Evolutionary conservation across 2,888 invertebrate species (phyloP).

Genomic region (Nesidiocoris tenuis): DNA sequence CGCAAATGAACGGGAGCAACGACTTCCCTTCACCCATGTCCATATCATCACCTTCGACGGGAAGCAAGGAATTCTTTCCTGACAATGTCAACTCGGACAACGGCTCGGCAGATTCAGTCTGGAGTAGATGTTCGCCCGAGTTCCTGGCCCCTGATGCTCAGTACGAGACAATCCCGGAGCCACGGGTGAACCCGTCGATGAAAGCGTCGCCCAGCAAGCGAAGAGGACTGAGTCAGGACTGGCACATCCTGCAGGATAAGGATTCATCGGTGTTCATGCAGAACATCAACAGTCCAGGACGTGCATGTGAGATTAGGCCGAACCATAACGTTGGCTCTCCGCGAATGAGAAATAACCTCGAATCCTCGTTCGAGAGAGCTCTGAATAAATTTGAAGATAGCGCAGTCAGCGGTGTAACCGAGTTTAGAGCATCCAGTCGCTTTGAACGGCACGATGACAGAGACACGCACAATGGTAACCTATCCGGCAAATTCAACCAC

Average conservation of each 20-base stretch:
- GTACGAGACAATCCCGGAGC: slow-evolving; percentile 50
- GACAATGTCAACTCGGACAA: slow-evolving; percentile 47
- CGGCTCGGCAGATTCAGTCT: slow-evolving; percentile 48
- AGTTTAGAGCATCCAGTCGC: slow-evolving; percentile 33
- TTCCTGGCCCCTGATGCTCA: slow-evolving; percentile 51
- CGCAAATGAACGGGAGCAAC: slow-evolving; percentile 39
- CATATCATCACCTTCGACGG: slow-evolving; percentile 47
- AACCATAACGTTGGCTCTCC: slow-evolving; percentile 37
- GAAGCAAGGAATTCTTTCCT: slow-evolving; percentile 46
- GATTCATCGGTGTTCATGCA: slow-evolving; percentile 16
- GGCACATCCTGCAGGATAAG: slow-evolving; percentile 35
- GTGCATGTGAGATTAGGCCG: slow-evolving; percentile 10
- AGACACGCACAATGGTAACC: slow-evolving; percentile 12
- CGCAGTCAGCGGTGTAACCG: neutral
- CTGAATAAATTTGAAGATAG: slow-evolving; percentile 18
- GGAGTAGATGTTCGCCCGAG: slow-evolving; percentile 48
- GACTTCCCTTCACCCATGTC: slow-evolving; percentile 49
- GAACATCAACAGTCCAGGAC: slow-evolving; percentile 27
- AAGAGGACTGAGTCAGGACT: slow-evolving; percentile 34
- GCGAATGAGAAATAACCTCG: slow-evolving; percentile 3
- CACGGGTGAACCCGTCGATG: slow-evolving; percentile 30
- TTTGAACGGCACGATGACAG: slow-evolving; percentile 30
- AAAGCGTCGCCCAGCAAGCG: slow-evolving; percentile 24
- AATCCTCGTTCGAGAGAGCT: slow-evolving; percentile 18
- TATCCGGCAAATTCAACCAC: slow-evolving; percentile 29